These are phyloP conservation scores for Eupithecia abbreviata DNA, from an alignment of 2,888 invertebrate genomes.

Conservation along the genomic window DNA sequence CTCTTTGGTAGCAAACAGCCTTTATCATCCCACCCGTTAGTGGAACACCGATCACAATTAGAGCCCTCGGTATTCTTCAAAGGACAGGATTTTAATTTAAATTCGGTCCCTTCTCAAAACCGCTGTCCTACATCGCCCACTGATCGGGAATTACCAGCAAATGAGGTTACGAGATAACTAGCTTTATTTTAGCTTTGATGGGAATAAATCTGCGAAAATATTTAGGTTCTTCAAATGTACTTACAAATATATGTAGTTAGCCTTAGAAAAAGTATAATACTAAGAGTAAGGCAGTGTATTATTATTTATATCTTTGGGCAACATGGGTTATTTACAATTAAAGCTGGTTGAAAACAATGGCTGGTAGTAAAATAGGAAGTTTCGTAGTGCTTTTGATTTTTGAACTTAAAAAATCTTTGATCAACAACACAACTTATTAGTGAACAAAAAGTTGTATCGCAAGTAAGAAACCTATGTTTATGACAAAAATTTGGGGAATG, in stretches of 20 bases:
- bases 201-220: neutral
- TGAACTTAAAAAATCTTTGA: neutral
- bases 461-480: too few species aligned
- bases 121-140: constrained; percentile 45
- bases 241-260: neutral
- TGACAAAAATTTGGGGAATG: too few species aligned
- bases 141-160: constrained; percentile 24
- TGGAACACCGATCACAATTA: constrained; percentile 72
- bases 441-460: too few species aligned
- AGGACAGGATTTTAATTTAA: constrained; percentile 76
- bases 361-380: neutral
- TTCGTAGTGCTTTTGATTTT: neutral
- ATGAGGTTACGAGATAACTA: constrained; percentile 16
- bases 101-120: constrained; percentile 58
- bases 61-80: constrained; percentile 69
- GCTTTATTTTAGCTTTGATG: constrained; percentile 16
- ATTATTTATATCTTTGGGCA: too few species aligned
- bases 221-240: neutral
- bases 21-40: constrained; percentile 58
- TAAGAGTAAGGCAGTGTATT: too few species aligned
- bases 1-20: neutral
- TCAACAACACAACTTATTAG: too few species aligned
- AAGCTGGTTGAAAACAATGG: too few species aligned
- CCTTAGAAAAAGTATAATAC: too few species aligned
- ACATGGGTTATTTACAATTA: too few species aligned